Base-by-base conservation (phyloP, 2,797 vertebrate species). In the Liparis tanakae region DNA sequence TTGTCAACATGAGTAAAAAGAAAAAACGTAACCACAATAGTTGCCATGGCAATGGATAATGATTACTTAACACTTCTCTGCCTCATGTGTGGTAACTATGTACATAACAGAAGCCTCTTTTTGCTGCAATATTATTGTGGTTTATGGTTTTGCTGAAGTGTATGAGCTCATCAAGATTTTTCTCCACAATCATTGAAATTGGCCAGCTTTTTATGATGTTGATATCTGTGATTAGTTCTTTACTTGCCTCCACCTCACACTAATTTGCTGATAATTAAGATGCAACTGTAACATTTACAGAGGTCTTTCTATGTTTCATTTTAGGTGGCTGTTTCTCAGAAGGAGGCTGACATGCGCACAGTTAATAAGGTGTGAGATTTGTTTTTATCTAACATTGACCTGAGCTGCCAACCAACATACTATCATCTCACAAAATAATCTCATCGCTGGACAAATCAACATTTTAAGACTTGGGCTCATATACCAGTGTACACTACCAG, bases 241-340 rank as follows among this genome's bases (percentile, higher is more conserved):
- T n/a, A 25, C 22, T 75, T 44, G 54, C 25, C 59, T 53, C 51
- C 53, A 36, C 10, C 0, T 70, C 10, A 5, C 63, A 12, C 20
- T 53, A 56, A 65, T 56, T 25, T 20, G 39, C 46, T 54, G 55
- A 62, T 71, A 6, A 78, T 34, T 50, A 43, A 72, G 48, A 78
- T 57, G 36, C 36, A 12, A 34, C 20, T 69, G 44, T 66, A 18
- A 70, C 39, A 72, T 82, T 82, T 57, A 74, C 74, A 57, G 25
- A 67, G 17, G 37, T 64, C 9, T n/a, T 79, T 85, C 61, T 8
- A 36, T 85, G 70, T 83, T 60, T 87, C 13, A 3, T 82, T 87
- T 34, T 65, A 93, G 92, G 89, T 88, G 63, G 74, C 92, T 22
- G 78, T 85, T 76, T 46, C 89, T 63, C 85, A 85, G 72, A 84